These are phyloP conservation scores for Dallia pectoralis DNA, from an alignment of 2,797 vertebrate genomes.

Conservation along the genomic window DNA sequence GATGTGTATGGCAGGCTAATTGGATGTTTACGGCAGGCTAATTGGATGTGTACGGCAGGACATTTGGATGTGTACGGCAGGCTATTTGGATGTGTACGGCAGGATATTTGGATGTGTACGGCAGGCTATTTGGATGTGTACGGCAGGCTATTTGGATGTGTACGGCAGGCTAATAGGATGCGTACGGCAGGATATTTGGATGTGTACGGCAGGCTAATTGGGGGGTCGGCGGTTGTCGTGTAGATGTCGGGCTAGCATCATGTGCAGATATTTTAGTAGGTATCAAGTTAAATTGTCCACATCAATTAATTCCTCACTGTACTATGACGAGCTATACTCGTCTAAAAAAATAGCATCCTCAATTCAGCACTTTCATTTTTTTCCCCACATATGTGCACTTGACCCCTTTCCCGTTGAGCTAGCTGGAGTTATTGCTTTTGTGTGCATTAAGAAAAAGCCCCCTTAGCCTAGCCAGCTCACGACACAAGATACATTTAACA, in stretches of 20 bases:
- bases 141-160: too few species aligned
- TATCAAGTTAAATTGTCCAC: neutral
- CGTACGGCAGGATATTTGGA: neutral
- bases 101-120: too few species aligned
- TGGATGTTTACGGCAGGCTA: too few species aligned
- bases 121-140: too few species aligned
- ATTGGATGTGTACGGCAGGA: too few species aligned
- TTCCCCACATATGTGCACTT: too few species aligned
- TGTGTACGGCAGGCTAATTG: too few species aligned
- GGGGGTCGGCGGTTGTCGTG: neutral
- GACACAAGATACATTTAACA: constrained; percentile 24
- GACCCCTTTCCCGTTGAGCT: neutral
- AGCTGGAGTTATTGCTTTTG: constrained; percentile 28
- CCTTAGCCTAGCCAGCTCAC: neutral
- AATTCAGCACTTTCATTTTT: neutral
- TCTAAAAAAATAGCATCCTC: neutral
- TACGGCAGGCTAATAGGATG: too few species aligned
- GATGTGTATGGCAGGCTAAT: too few species aligned
- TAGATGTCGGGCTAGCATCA: neutral
- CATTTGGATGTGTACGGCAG: too few species aligned
- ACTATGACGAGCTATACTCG: neutral
- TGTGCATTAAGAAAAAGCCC: constrained; percentile 37
- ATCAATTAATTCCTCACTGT: neutral
- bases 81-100: too few species aligned
- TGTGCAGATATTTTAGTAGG: neutral